Conservation (phyloP, 2,113 vertebrate genomes). For the Sapajus apella region DNA sequence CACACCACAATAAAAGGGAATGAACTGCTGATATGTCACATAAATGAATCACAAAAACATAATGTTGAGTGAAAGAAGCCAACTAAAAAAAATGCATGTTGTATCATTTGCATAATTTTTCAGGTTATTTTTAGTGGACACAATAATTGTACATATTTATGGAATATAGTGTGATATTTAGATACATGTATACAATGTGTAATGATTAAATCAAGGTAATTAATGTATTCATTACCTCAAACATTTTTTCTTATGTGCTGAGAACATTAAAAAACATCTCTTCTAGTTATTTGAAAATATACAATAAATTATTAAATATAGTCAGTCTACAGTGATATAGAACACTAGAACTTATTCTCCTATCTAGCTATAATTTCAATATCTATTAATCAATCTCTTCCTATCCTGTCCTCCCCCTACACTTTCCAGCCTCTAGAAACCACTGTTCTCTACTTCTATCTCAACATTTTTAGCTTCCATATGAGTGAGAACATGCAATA, state of each 20-base stretch:
- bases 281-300: not conserved
- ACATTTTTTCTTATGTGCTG: not conserved
- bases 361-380: not conserved
- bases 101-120: not conserved
- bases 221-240: not conserved
- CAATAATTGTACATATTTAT: not conserved
- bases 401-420: not conserved
- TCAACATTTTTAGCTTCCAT: too few species aligned
- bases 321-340: not conserved
- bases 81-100: not conserved
- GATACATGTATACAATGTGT: not conserved
- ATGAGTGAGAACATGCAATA: too few species aligned
- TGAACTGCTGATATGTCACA: not conserved
- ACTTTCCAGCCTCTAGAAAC: not conserved
- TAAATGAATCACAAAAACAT: not conserved
- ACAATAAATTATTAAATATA: not conserved
- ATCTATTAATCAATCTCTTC: not conserved
- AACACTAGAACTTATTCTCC: not conserved
- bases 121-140: not conserved
- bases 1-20: not conserved
- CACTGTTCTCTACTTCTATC: not conserved
- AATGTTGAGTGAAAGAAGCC: not conserved
- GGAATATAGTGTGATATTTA: not conserved
- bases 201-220: not conserved
- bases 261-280: too few species aligned